Base-by-base conservation (phyloP, 2,888 invertebrate species). In the Drosophila ezoana region DNA sequence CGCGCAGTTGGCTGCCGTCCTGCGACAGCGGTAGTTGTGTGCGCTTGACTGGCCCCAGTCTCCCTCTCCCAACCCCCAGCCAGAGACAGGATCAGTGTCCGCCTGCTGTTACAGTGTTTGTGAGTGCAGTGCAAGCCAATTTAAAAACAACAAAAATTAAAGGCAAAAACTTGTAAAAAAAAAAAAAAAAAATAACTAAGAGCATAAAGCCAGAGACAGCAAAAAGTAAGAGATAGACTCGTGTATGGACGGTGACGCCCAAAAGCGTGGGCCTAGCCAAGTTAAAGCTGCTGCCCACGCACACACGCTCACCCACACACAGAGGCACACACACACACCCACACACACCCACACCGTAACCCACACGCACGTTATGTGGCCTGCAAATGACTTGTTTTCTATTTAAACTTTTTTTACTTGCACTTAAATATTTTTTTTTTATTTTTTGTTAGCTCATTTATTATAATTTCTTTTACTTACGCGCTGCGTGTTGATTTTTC, bases 1-100 rank as follows among this genome's bases (percentile, higher is more conserved):
- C 85, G 85, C 85, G 62, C 87, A 85, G 85, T 85, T 79, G 85
- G 81, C 85, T 85, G 85, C 69, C 82, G 87, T 82, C 82, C 85
- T 85, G 82, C 85, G 85, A 75, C 85, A 82, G 85, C 75, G 84
- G 43, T 76, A 76, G 85, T 85, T 85, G 85, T 87, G 82, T 87
- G 85, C 82, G 85, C 87, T 85, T 72, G 20, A 51, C 56, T 59
- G 41, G 51, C 38, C 44, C 54, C 41, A 16, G 11, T 18, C 40
- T 40, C 28, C 40, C 28, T 35, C 9, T 20, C 4, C 13, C 13
- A 11, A 13, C 32, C 14, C 32, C 40, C 47, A 54, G n/a, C 44
- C 28, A 49, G 66, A 54, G n/a, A 28, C 28, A 49, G 66, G 54
- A 66, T 18, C 65, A 41, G 40, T 48, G 43, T 45, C 33, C 41